Evolutionary conservation across 2,797 vertebrate genomes (phyloP).

Genomic region (Sciaenops ocellatus): DNA sequence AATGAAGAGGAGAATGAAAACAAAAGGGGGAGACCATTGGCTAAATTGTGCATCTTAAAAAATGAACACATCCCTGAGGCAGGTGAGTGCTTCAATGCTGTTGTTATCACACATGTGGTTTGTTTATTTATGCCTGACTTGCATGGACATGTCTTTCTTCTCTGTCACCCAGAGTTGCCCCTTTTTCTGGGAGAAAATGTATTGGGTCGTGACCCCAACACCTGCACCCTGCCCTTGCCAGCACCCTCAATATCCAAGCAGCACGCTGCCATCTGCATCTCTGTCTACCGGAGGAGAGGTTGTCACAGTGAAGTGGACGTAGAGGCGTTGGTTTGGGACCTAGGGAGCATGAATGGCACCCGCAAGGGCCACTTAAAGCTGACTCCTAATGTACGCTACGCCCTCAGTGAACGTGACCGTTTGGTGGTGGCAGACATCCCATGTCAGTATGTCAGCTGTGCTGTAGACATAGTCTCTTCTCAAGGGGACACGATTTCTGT

Average conservation of each 20-base stretch:
- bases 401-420: slow-evolving; percentile 85
- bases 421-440: slow-evolving; percentile 90
- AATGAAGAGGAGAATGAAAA: slow-evolving; percentile 56
- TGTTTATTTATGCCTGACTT: not conserved
- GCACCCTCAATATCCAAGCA: slow-evolving; percentile 89
- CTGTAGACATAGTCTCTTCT: slow-evolving; percentile 24
- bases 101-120: not conserved
- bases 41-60: slow-evolving; percentile 83
- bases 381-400: slow-evolving; percentile 87
- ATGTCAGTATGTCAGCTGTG: slow-evolving; percentile 84
- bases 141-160: not conserved
- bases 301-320: slow-evolving; percentile 27
- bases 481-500: slow-evolving; percentile 32
- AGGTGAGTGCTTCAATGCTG: slow-evolving; percentile 69
- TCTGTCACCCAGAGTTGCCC: slow-evolving; percentile 84
- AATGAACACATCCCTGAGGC: slow-evolving; percentile 82
- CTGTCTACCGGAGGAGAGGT: slow-evolving; percentile 71
- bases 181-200: slow-evolving; percentile 90
- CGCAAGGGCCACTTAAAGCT: slow-evolving; percentile 86
- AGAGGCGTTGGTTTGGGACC: slow-evolving; percentile 89
- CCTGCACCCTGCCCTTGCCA: slow-evolving; percentile 84
- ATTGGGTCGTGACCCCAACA: slow-evolving; percentile 86
- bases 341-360: slow-evolving; percentile 91
- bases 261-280: slow-evolving; percentile 88
- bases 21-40: slow-evolving; percentile 67